These are phyloP conservation scores for Falco naumanni DNA, from an alignment of 2,797 vertebrate species.

Conservation along the genomic window DNA sequence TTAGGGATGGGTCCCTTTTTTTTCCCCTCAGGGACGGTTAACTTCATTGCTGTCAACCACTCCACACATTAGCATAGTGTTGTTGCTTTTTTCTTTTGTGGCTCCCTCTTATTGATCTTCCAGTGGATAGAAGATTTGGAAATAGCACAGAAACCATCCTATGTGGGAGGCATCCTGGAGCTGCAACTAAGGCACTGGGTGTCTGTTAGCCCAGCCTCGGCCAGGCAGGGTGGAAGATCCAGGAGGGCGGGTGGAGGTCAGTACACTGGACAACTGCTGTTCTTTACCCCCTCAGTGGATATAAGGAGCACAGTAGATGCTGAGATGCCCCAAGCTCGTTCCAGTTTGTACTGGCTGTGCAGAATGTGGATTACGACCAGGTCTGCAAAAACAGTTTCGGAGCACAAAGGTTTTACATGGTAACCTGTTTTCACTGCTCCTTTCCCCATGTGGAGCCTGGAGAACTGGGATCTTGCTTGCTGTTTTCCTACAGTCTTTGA, in stretches of 20 bases:
- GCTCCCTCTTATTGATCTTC: background rate
- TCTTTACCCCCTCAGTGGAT: background rate
- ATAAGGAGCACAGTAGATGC: background rate
- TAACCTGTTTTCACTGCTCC: background rate
- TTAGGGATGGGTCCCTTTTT: background rate
- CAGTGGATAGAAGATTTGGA: background rate
- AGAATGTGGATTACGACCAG: background rate
- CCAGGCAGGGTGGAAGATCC: background rate
- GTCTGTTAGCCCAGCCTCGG: background rate
- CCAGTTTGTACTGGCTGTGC: background rate
- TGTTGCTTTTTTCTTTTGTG: background rate
- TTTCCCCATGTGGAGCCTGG: background rate
- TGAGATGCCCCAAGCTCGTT: background rate
- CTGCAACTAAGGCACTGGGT: background rate
- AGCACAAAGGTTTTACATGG: background rate
- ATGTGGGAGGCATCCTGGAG: background rate
- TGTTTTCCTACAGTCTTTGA: background rate
- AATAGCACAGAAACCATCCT: background rate
- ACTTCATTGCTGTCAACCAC: background rate
- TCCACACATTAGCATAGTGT: too few species aligned
- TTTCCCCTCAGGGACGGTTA: background rate
- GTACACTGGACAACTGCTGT: background rate
- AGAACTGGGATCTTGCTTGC: background rate
- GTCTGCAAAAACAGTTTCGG: background rate
- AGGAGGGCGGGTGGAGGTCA: background rate